Base-by-base conservation (phyloP, 2,888 invertebrate genomes). In the Pseudeuparius sepicola region DNA sequence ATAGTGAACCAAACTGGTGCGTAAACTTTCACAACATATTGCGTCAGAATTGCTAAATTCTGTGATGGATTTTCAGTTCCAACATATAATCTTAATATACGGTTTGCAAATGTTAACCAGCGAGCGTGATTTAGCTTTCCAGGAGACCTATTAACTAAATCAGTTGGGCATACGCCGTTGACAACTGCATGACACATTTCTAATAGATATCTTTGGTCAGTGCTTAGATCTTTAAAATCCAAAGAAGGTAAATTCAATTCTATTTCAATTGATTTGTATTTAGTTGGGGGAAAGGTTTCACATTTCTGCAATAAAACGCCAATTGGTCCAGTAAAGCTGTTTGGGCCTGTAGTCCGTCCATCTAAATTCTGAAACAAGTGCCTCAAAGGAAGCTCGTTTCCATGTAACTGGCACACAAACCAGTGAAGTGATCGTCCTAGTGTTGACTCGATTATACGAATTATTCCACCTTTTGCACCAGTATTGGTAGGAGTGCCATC, bases 11-110 rank as follows among this genome's bases (percentile, higher is more conserved):
- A 27, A 4, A 27, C 9, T n/a, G n/a, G 3, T 4, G 27, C 27
- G 9, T 27, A 27, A 4, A 27, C 27, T n/a, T 37, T 37, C 4
- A 33, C 14, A 15, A 37, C 20, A 14, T 14, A 37, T 15, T 26
- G 11, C 6, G 33, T 23, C 20, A 37, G 15, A 12, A 26, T 37
- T 20, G 12, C 15, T 32, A 32, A 32, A 12, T 32, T 17, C 14
- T 11, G 27, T 27, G 27, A 27, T 5, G 27, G 27, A 12, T 27
- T 27, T 4, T 4, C 27, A 7, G 27, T 27, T 13, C 14, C 12
- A 28, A 35, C 26, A 12, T 35, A 30, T 18, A 18, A 20, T 29
- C 29, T 18, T 35, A 35, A 11, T 28, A 35, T 29, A 28, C 32
- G 18, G 23, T 35, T 17, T 14, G 35, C 15, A 13, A 20, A 14